phyloP scores from a whole-genome alignment of 64 coral and sea anemone genomes.

The Acropora yongei region DNA sequence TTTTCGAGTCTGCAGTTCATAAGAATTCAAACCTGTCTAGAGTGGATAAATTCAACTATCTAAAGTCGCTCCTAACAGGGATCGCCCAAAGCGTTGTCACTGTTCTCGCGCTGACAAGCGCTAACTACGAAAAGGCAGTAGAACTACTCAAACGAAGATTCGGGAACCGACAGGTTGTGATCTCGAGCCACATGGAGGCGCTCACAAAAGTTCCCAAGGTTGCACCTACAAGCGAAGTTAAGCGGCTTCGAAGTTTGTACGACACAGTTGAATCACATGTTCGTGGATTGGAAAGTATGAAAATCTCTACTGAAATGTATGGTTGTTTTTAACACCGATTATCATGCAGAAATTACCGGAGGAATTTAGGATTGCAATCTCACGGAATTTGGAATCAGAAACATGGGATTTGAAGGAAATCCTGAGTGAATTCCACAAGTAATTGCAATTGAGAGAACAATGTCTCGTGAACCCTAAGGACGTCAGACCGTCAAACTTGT shows the following conservation, averaged over 20 bases:
- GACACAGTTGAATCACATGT: conserved; percentile 48
- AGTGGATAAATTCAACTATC: conserved; percentile 55
- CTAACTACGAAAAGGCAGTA: conserved; percentile 37
- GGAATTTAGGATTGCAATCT: no score
- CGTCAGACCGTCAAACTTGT: no score
- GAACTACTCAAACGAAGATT: conserved; percentile 50
- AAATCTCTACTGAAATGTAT: conserved; percentile 47
- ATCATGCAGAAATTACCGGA: no score
- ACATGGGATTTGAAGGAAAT: neutral
- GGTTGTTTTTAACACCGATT: neutral
- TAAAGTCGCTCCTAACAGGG: conserved; percentile 36
- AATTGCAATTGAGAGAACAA: no score
- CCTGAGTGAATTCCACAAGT: neutral
- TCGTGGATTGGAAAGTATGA: conserved; percentile 47
- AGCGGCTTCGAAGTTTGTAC: conserved; percentile 25
- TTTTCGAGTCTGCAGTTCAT: conserved; percentile 35
- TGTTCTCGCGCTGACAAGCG: conserved; percentile 40
- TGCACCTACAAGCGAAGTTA: neutral
- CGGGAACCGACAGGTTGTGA: conserved; percentile 37
- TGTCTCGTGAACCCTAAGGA: no score
- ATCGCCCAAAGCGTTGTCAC: neutral
- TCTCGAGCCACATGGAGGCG: conserved; percentile 33
- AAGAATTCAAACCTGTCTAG: conserved; percentile 31
- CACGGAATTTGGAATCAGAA: neutral
- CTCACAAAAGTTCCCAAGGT: conserved; percentile 13